These are phyloP conservation scores for Trachymyrmex septentrionalis DNA, from an alignment of 1,140 invertebrate species.

Conservation along the genomic window DNA sequence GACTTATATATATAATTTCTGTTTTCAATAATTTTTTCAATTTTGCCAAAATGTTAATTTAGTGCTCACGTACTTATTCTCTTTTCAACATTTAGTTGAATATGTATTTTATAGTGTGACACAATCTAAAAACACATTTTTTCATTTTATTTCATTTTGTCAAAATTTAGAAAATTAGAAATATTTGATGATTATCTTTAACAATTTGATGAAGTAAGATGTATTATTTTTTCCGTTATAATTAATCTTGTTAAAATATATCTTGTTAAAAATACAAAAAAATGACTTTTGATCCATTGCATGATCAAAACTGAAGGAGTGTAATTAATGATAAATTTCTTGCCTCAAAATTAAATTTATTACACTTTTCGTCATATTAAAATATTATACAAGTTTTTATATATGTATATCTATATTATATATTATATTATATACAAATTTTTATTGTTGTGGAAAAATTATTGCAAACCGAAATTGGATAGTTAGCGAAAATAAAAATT, in stretches of 20 bases:
- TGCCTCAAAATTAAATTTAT: slow-evolving; percentile 41
- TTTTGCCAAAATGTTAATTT: slow-evolving; percentile 31
- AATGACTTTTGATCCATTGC: background rate
- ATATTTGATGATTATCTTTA: background rate
- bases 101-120: slow-evolving; percentile 16
- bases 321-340: slow-evolving; percentile 22
- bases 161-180: background rate
- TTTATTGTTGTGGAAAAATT: slow-evolving; percentile 51
- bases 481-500: slow-evolving; percentile 33
- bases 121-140: background rate
- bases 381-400: slow-evolving; percentile 42
- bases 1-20: slow-evolving; percentile 4
- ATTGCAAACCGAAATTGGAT: slow-evolving; percentile 33
- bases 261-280: background rate
- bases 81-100: slow-evolving; percentile 4
- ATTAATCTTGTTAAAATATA: slow-evolving; percentile 1
- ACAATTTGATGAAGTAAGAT: background rate
- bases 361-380: slow-evolving; percentile 31
- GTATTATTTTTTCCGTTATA: background rate
- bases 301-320: slow-evolving; percentile 6
- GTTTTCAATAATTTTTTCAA: slow-evolving; percentile 48
- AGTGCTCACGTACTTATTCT: background rate
- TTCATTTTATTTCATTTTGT: slow-evolving; percentile 14
- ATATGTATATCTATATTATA: slow-evolving; percentile 27
- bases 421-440: slow-evolving; percentile 4